These are phyloP conservation scores for Saccostrea echinata DNA, from an alignment of 1,140 invertebrate genomes.

Conservation along the genomic window DNA sequence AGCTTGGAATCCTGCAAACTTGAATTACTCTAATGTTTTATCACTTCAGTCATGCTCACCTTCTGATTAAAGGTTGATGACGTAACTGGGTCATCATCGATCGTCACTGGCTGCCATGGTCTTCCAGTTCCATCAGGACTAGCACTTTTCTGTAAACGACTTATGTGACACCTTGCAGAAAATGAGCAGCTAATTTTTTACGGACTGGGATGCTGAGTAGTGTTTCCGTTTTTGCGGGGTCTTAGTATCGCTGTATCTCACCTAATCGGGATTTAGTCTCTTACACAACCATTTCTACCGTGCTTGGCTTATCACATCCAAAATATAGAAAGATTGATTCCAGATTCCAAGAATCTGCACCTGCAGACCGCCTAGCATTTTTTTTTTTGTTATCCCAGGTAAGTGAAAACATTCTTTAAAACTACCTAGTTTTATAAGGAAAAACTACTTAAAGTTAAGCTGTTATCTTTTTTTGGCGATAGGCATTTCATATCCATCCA, in stretches of 20 bases:
- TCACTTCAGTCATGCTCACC: not conserved
- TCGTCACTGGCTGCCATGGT: not conserved
- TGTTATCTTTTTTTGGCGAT: too few relatives aligned
- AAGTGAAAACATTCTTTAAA: too few relatives aligned
- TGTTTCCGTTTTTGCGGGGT: not conserved
- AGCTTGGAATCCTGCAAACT: not conserved
- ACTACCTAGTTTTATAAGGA: too few relatives aligned
- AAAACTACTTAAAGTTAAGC: too few relatives aligned
- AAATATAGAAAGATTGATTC: not conserved
- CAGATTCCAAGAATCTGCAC: not conserved
- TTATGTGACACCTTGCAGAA: not conserved
- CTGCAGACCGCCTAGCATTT: too few relatives aligned
- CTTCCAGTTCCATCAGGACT: not conserved
- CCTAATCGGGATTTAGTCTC: not conserved
- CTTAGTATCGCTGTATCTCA: not conserved
- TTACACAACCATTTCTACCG: not conserved
- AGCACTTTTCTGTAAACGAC: not conserved
- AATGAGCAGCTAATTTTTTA: not conserved
- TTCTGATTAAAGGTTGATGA: not conserved
- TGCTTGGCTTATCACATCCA: not conserved
- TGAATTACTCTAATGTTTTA: not conserved
- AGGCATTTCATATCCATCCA: too few relatives aligned
- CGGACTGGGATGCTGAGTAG: not conserved
- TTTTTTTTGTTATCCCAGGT: too few relatives aligned
- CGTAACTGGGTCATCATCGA: conserved; percentile 11